Evolutionary conservation across 2,797 vertebrate genomes (phyloP), one percentile per base, ranked within the genome.

Genomic region (Falco biarmicus): DNA sequence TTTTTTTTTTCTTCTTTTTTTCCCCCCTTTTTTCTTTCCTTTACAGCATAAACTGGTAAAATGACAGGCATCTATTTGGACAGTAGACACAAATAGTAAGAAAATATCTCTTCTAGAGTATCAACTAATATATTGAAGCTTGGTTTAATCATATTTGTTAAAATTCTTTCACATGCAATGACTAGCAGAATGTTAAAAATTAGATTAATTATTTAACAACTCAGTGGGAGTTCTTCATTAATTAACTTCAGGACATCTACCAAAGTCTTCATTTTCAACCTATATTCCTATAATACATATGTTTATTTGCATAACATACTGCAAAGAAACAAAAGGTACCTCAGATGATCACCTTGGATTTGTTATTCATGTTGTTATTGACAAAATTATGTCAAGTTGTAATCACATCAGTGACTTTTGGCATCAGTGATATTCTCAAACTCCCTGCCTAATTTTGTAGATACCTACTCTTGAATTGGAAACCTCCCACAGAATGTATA

Each of bases 151-250:
- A 82, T 66, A 71, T 82, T 93, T 91, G 63, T 80, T 59, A 87
- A 70, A 76, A 85, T 94, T 93, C 50, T 93, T 94, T 90, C 69
- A 86, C 57, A 86, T 89, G 41, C 13, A 81, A 34, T 68, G 87
- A 96, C 31, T 85, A 93, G 41, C 54, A 91, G 53, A 78, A 95
- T 81, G 59, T 14, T 87, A 22, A 87, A 94, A 95, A 43, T 53
- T 8, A 65, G 54, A 87, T 59, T 18, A 96, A 89, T 80, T 92
- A 63, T 92, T 96, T 96, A 88, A 54, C 15, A 95, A 22, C 57
- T 87, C 28, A 37, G 66, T 59, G 31, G 39, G 76, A 84, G 7
- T 57, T 89, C n/a, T 94, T 84, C 37, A 88, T 93, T 95, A 78
- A 56, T 93, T 95, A 87, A 80, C 29, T 80, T 80, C 48, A 92